A percentile compares a stretch with the other conserved stretches of the same genome.
phyloP scores from a whole-genome alignment of 2,113 vertebrate species.

The Tachysurus fulvidraco region DNA sequence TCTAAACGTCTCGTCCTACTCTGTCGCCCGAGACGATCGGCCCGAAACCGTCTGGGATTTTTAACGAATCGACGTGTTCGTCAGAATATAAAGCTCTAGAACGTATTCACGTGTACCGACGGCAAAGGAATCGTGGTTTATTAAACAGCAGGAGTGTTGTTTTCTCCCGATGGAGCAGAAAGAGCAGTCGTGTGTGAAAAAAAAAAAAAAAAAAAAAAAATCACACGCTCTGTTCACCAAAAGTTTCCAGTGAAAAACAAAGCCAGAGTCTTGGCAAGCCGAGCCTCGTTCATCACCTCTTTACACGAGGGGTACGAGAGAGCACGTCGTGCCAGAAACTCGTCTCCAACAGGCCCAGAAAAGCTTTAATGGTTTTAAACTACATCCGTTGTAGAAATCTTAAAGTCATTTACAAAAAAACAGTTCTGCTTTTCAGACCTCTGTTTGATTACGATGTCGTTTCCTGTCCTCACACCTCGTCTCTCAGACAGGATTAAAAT shows the following conservation, averaged over 20 bases:
- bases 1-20: neutral
- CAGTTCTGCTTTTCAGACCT: no score
- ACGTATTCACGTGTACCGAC: neutral
- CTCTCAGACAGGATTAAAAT: neutral
- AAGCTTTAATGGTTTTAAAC: no score
- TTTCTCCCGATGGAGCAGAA: neutral
- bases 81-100: neutral
- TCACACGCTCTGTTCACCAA: neutral
- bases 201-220: no score
- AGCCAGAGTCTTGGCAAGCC: neutral
- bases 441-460: neutral
- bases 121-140: neutral
- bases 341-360: neutral
- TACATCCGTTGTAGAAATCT: no score
- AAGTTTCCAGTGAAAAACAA: slow-evolving; percentile 21
- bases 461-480: neutral
- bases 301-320: neutral
- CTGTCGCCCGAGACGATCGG: neutral
- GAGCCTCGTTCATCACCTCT: neutral
- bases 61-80: neutral
- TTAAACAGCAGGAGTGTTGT: neutral
- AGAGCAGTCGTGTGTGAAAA: neutral
- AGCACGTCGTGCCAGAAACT: neutral
- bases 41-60: neutral
- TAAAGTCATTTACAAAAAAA: no score